Evolutionary conservation across 2,113 vertebrate genomes (phyloP).

Genomic region (Alethe diademata): DNA sequence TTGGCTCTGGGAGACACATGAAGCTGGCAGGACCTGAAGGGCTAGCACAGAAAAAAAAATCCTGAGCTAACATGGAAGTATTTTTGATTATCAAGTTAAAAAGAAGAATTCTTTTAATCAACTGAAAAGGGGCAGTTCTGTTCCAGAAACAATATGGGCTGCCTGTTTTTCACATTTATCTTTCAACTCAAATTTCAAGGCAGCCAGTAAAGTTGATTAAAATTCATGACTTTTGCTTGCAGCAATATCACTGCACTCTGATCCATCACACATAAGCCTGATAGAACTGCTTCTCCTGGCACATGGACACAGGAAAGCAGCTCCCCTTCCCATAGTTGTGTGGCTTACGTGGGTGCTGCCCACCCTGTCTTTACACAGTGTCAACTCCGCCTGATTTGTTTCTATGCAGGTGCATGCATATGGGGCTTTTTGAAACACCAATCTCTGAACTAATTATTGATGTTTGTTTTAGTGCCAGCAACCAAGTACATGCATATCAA

Average conservation of each 20-base stretch:
- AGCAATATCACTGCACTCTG: conserved; percentile 26
- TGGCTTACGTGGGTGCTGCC: not conserved
- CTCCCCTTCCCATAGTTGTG: not conserved
- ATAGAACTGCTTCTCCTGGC: not conserved
- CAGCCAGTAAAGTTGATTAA: conserved; percentile 52
- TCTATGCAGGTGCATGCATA: not conserved
- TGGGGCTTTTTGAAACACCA: not conserved
- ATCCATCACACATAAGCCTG: conserved; percentile 4
- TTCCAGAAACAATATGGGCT: conserved; percentile 45
- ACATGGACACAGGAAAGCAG: not conserved
- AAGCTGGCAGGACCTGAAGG: not conserved
- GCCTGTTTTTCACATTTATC: conserved; percentile 57
- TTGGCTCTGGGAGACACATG: not conserved
- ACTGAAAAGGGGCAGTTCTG: conserved; percentile 17
- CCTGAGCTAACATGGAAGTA: not conserved
- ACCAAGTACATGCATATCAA: not conserved
- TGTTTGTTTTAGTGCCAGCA: not conserved
- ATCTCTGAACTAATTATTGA: conserved; percentile 8
- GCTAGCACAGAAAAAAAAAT: not conserved
- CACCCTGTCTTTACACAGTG: not conserved
- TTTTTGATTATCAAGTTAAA: conserved; percentile 36
- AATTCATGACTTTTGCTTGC: conserved; percentile 39
- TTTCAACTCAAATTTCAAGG: conserved; percentile 65
- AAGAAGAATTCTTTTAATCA: conserved; percentile 47
- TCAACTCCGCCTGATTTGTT: not conserved